phyloP scores from a whole-genome alignment of 2,888 invertebrate species.

The Mesoligia furuncula region DNA sequence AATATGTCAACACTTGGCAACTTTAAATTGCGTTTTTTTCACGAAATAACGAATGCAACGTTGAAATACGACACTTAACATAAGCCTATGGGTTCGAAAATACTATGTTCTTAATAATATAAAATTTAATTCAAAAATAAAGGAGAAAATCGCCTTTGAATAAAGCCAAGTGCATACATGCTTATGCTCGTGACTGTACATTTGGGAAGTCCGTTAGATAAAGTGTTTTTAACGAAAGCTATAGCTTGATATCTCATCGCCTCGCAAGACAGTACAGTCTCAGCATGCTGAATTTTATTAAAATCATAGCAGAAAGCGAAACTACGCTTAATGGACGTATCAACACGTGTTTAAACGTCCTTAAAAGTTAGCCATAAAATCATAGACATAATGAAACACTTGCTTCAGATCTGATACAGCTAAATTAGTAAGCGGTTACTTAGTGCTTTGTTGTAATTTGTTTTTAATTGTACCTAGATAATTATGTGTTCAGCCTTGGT shows the following conservation, averaged over 20 bases:
- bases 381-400: constrained; percentile 50
- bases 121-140: no score
- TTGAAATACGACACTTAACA: no score
- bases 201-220: not conserved
- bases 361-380: constrained; percentile 44
- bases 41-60: no score
- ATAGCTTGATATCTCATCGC: constrained; percentile 22
- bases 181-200: no score
- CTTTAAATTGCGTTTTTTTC: no score
- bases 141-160: no score
- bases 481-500: constrained; percentile 74
- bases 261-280: constrained; percentile 16
- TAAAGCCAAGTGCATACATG: no score
- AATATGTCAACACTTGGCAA: no score
- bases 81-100: no score
- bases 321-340: constrained; percentile 16
- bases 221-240: constrained; percentile 2
- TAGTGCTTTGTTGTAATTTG: constrained; percentile 72
- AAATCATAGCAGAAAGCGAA: constrained; percentile 50
- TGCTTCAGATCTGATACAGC: constrained; percentile 58
- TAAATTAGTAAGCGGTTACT: constrained; percentile 63
- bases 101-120: no score
- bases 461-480: constrained; percentile 73
- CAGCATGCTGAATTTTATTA: constrained; percentile 21
- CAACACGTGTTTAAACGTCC: constrained; percentile 49